These are phyloP conservation scores for Agrotis ipsilon DNA, from an alignment of 2,888 invertebrate genomes.

Conservation along the genomic window DNA sequence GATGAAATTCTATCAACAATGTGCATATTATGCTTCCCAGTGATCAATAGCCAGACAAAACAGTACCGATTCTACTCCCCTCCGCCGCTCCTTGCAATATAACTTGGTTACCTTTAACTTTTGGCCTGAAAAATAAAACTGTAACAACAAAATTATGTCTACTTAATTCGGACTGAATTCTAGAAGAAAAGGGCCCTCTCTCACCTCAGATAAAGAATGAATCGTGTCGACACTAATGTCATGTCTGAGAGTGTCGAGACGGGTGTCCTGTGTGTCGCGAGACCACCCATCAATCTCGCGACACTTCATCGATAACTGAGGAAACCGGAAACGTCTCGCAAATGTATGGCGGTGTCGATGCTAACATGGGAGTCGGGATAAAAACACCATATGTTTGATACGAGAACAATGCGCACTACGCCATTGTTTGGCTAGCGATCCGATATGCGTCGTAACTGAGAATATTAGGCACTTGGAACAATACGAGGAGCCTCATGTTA, in stretches of 20 bases:
- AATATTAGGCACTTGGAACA: conserved; percentile 8
- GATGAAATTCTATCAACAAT: no score
- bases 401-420: conserved; percentile 47
- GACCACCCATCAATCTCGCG: conserved; percentile 51
- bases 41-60: no score
- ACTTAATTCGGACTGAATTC: no score
- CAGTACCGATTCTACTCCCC: no score
- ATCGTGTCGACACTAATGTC: conserved; percentile 17
- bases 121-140: no score
- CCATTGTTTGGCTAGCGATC: conserved; percentile 36
- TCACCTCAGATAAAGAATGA: conserved; percentile 2
- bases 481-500: conserved; percentile 9
- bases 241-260: conserved; percentile 4
- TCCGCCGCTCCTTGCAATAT: no score
- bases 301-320: conserved; percentile 53
- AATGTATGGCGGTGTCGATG: conserved; percentile 38
- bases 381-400: conserved; percentile 52
- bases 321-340: conserved; percentile 52
- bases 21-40: no score
- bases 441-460: conserved; percentile 26
- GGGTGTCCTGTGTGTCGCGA: conserved; percentile 16
- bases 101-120: no score
- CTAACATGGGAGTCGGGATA: conserved; percentile 49
- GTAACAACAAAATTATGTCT: no score
- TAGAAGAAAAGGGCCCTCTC: no score